A percentile compares a stretch with the other conserved stretches of the same genome.
Evolutionary conservation across 1,140 invertebrate species (phyloP).

Genomic region (Steinernema khuongi): DNA sequence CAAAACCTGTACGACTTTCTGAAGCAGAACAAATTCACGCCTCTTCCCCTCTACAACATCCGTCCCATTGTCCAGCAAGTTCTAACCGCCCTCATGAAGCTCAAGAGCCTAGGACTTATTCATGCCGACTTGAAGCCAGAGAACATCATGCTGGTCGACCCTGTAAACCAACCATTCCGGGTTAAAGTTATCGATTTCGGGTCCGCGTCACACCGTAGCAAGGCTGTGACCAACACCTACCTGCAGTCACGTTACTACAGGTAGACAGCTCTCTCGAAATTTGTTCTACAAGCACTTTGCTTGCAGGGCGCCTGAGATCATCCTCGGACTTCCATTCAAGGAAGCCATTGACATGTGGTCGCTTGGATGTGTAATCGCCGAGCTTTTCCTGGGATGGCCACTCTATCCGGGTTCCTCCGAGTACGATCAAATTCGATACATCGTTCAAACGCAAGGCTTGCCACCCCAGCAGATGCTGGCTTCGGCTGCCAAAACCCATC

Average conservation of each 20-base stretch:
- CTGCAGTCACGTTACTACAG: slow-evolving; percentile 95
- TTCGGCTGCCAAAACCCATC: slow-evolving; percentile 91
- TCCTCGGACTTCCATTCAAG: slow-evolving; percentile 92
- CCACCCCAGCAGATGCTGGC: slow-evolving; percentile 98
- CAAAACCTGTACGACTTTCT: slow-evolving; percentile 99
- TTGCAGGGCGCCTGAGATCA: slow-evolving; percentile 88
- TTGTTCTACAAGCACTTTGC: not conserved
- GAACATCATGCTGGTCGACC: slow-evolving; percentile 99
- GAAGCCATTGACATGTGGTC: slow-evolving; percentile 99
- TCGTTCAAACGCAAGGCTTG: slow-evolving; percentile 82
- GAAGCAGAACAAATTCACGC: slow-evolving; percentile 92
- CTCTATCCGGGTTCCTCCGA: slow-evolving; percentile 98
- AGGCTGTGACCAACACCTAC: slow-evolving; percentile 98
- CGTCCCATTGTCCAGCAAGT: slow-evolving; percentile 97
- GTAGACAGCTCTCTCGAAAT: slow-evolving; percentile 50
- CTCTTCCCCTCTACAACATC: slow-evolving; percentile 89
- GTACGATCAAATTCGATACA: slow-evolving; percentile 96
- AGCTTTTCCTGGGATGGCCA: slow-evolving; percentile 98
- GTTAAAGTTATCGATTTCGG: slow-evolving; percentile 90
- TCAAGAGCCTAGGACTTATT: slow-evolving; percentile 96
- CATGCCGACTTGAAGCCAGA: slow-evolving; percentile 99
- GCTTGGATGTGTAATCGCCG: slow-evolving; percentile 95
- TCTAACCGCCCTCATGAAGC: slow-evolving; percentile 89
- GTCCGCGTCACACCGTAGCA: slow-evolving; percentile 94
- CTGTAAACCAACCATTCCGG: slow-evolving; percentile 78